phyloP scores from a whole-genome alignment of 2,113 vertebrate species.

The Silurus asotus region DNA sequence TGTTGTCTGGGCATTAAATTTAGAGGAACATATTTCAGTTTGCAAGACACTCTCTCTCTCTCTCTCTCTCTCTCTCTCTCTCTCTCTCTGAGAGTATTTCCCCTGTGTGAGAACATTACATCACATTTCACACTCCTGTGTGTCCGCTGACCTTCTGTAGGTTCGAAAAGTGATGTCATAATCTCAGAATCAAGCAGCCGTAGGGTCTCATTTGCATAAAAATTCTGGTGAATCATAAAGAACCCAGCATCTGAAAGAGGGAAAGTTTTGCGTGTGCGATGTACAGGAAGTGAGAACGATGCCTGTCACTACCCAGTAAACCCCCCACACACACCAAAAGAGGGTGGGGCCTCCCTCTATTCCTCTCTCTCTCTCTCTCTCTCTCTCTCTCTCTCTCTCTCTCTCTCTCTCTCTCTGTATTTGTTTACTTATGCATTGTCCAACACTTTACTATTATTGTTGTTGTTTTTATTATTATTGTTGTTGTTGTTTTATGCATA shows the following conservation, averaged over 20 bases:
- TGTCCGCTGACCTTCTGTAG: conserved; percentile 45
- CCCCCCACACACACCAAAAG: not conserved
- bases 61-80: not conserved
- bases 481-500: no score
- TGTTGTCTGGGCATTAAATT: conserved; percentile 13
- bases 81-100: conserved; percentile 24
- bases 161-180: conserved; percentile 33
- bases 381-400: not conserved
- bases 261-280: conserved; percentile 36
- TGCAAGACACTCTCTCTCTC: not conserved
- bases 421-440: conserved; percentile 35
- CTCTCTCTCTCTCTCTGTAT: conserved; percentile 32
- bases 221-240: conserved; percentile 62
- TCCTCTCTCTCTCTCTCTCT: not conserved
- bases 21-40: not conserved
- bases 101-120: conserved; percentile 42
- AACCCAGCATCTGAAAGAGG: conserved; percentile 36
- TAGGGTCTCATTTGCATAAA: conserved; percentile 59
- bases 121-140: conserved; percentile 8
- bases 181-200: not conserved
- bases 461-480: no score
- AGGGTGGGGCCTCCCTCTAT: conserved; percentile 46
- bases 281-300: conserved; percentile 52
- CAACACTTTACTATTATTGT: not conserved
- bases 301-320: conserved; percentile 40